Evolutionary conservation across 64 coral and sea anemone species (phyloP).

Genomic region (Actinia tenebrosa): DNA sequence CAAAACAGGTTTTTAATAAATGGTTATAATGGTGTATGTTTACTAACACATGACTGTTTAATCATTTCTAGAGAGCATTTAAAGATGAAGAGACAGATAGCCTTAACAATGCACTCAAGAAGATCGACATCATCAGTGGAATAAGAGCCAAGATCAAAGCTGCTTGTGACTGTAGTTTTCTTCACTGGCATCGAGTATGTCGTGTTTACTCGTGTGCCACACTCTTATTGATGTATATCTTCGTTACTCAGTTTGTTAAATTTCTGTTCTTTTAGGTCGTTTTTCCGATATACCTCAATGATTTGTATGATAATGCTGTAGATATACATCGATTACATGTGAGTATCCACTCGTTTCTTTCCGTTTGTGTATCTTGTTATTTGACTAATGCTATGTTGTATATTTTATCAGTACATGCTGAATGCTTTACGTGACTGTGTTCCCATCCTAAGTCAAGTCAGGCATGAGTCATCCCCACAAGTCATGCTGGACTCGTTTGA

Average conservation of each 20-base stretch:
- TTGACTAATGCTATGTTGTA: not conserved
- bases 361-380: not conserved
- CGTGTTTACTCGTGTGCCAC: not conserved
- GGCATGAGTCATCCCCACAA: conserved; percentile 68
- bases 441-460: conserved; percentile 64
- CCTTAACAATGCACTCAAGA: conserved; percentile 62
- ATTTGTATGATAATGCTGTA: conserved; percentile 82
- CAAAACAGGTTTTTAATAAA: too few species aligned
- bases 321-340: conserved; percentile 95
- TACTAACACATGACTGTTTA: not conserved
- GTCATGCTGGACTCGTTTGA: conserved; percentile 85
- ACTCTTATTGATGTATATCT: not conserved
- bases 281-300: conserved; percentile 82
- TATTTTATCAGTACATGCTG: conserved; percentile 78
- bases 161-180: conserved; percentile 79
- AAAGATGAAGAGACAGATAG: conserved; percentile 89
- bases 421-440: conserved; percentile 88
- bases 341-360: conserved; percentile 1
- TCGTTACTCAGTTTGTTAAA: not conserved
- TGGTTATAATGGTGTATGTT: not conserved
- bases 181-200: conserved; percentile 86
- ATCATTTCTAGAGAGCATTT: conserved; percentile 58
- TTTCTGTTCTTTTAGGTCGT: conserved; percentile 39
- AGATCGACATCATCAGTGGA: conserved; percentile 75
- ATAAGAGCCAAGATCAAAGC: conserved; percentile 57